Evolutionary conservation across 1,140 invertebrate species (phyloP), one percentile per base, ranked within the genome.

Genomic region (Drosophila parvula): DNA sequence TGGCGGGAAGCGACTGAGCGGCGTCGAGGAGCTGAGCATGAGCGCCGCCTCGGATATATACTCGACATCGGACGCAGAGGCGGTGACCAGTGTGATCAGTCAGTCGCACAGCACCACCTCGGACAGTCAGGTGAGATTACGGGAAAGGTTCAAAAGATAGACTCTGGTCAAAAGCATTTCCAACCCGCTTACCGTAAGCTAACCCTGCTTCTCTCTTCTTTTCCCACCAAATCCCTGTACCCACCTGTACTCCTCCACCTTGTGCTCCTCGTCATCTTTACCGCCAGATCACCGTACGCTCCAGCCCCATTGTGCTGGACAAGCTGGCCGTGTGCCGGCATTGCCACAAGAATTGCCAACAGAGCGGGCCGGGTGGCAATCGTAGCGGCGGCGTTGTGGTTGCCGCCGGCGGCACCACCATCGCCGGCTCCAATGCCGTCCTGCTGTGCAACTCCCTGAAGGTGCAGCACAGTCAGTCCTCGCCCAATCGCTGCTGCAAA

Each of bases 41-140:
- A 90, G 88, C 41, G 84, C 73, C 64, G 47, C 62, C 43, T 88
- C 83, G 11, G 91, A 92, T 47, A 80, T 79, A 55, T 94, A 95
- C 78, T 93, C 65, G 12, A 67, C 61, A 0, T 69, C 93, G 28
- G 95, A 95, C 56, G 91, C 83, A 11, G 83, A 86, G 67, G 84
- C 69, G 43, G 78, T 82, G 3, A 63, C 65, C 62, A 95, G 94
- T 92, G 95, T 94, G 79, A 81, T 91, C 11, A 95, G 94, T 92
- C 95, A 94, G 68, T 95, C 94, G 68, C 95, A 94, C 89, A 96
- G 94, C 90, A 95, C 95, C 73, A 95, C 95, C 59, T 95, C 95
- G 40, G 95, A 95, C 78, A 96, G 95, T 84, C 95, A 96, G 93
- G 95, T 95, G 93, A 92, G 82, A 22, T 11, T 0, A 30, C 30